Conservation (phyloP, 2,113 vertebrate genomes). For the Eptesicus fuscus region DNA sequence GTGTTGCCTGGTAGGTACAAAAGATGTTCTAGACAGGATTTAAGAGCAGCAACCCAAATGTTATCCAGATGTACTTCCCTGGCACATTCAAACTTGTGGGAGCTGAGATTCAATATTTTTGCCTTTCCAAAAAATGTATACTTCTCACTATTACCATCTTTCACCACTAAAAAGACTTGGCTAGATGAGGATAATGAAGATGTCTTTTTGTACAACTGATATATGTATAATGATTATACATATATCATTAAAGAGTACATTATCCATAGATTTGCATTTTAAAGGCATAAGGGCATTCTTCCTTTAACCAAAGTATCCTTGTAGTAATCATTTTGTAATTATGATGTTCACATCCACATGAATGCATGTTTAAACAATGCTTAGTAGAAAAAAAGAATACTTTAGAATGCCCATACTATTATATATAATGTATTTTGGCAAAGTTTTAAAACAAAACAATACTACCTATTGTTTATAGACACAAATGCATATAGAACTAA, state of each 20-base stretch:
- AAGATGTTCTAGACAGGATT: constrained; percentile 16
- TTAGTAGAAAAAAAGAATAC: constrained; percentile 6
- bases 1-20: background rate
- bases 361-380: background rate
- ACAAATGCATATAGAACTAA: background rate
- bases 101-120: background rate
- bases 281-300: background rate
- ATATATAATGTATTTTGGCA: background rate
- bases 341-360: background rate
- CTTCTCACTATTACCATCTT: background rate
- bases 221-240: background rate
- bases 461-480: background rate
- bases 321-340: constrained; percentile 11
- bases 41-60: constrained; percentile 1
- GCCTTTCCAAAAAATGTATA: background rate
- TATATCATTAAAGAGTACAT: background rate
- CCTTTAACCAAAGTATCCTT: background rate
- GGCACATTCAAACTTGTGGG: background rate
- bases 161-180: background rate
- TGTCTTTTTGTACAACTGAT: background rate
- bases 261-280: background rate
- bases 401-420: background rate
- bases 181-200: background rate
- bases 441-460: constrained; percentile 12
- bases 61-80: background rate